These are phyloP conservation scores for Phenganax subtilis DNA, from an alignment of 92 coral and sea anemone species.

Conservation along the genomic window DNA sequence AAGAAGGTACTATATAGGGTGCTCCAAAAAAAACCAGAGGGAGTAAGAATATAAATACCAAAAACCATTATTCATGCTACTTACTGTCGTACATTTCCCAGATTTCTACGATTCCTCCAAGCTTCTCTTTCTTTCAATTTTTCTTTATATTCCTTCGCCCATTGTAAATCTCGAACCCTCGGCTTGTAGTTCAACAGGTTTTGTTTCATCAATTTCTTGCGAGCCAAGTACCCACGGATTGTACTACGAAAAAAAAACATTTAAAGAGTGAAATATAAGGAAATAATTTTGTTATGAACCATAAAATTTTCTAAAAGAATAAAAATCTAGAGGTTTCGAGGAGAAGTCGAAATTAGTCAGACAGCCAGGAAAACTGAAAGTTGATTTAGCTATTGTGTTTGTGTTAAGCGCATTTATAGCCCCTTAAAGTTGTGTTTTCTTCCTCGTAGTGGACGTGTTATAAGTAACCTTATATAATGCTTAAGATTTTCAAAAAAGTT, in stretches of 20 bases:
- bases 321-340: too few species aligned
- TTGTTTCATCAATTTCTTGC: slow-evolving; percentile 68
- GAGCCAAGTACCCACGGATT: slow-evolving; percentile 84
- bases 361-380: too few species aligned
- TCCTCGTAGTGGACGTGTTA: too few species aligned
- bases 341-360: too few species aligned
- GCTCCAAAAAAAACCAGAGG: background rate
- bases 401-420: too few species aligned
- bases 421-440: too few species aligned
- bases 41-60: background rate
- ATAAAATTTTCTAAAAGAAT: too few species aligned
- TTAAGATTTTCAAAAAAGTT: background rate
- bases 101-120: slow-evolving; percentile 74
- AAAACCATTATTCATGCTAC: slow-evolving; percentile 9
- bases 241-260: slow-evolving; percentile 52
- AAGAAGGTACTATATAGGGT: background rate
- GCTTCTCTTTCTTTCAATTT: slow-evolving; percentile 68
- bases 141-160: slow-evolving; percentile 87
- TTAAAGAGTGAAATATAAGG: background rate
- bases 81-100: slow-evolving; percentile 63
- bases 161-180: slow-evolving; percentile 70
- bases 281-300: background rate
- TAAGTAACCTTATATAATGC: background rate
- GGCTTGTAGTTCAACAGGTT: slow-evolving; percentile 68
- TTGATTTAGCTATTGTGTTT: too few species aligned